These are phyloP conservation scores for Bombylius major DNA, from an alignment of 2,888 invertebrate species.

Conservation along the genomic window DNA sequence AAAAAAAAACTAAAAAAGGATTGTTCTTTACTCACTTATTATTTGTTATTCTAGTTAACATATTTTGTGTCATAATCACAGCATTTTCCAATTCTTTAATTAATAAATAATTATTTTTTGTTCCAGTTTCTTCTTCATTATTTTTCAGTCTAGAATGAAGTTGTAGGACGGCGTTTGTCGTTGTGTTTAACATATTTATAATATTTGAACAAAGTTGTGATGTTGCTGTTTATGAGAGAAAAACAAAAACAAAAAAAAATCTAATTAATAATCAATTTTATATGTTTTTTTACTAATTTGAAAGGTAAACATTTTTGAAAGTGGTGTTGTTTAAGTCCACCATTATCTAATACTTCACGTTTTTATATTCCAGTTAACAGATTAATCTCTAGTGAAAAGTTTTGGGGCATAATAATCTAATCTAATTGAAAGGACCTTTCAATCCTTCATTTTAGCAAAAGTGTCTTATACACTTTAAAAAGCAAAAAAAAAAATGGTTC, in stretches of 20 bases:
- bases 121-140: conserved; percentile 25
- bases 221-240: conserved; percentile 38
- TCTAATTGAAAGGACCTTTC: no score
- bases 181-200: conserved; percentile 40
- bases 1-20: no score
- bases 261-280: neutral
- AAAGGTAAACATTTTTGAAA: no score
- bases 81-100: conserved; percentile 38
- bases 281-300: no score
- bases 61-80: conserved; percentile 37
- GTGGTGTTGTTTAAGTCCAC: no score
- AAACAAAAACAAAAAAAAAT: neutral
- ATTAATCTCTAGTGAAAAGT: no score
- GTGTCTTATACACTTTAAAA: no score
- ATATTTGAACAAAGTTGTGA: conserved; percentile 49
- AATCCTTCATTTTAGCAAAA: no score
- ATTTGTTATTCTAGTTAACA: conserved; percentile 34
- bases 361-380: no score
- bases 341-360: no score
- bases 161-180: conserved; percentile 36
- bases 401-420: no score
- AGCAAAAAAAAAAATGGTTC: neutral
- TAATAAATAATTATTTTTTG: conserved; percentile 26
- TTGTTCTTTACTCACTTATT: neutral
- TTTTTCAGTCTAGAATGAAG: conserved; percentile 35